Conservation (phyloP, 2,113 vertebrate species). For the Semnornis frantzii region DNA sequence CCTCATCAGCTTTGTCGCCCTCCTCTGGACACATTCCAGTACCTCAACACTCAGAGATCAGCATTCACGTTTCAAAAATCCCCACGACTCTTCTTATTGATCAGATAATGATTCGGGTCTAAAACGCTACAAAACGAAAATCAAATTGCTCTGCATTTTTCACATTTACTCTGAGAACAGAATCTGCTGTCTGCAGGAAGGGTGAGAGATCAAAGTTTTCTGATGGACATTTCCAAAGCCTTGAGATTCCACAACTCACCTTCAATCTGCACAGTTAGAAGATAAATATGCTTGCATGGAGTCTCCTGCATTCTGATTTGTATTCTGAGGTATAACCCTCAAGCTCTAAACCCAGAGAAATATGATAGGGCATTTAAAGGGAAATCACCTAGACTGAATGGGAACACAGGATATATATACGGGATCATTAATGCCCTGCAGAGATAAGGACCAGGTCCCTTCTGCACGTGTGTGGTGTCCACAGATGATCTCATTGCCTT, state of each 20-base stretch:
- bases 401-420: background rate
- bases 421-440: background rate
- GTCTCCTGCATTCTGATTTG: background rate
- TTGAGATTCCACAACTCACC: background rate
- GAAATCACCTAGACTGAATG: background rate
- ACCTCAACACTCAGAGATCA: background rate
- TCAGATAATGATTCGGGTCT: background rate
- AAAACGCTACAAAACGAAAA: background rate
- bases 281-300: background rate
- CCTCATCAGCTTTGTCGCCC: too few relatives aligned
- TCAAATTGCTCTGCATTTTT: background rate
- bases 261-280: background rate
- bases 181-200: background rate
- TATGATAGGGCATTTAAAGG: fast-evolving
- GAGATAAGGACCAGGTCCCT: background rate
- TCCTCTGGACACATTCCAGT: too few relatives aligned
- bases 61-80: background rate
- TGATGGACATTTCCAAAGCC: background rate
- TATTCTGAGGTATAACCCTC: background rate
- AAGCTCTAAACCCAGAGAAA: background rate
- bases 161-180: background rate
- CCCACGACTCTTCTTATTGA: background rate
- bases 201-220: background rate
- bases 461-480: background rate
- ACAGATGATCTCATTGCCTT: background rate